Percentiles rank a stretch among this genome's conserved stretches.
Evolutionary conservation across 2,888 invertebrate genomes (phyloP).

Genomic region (Yponomeuta plumbellus): DNA sequence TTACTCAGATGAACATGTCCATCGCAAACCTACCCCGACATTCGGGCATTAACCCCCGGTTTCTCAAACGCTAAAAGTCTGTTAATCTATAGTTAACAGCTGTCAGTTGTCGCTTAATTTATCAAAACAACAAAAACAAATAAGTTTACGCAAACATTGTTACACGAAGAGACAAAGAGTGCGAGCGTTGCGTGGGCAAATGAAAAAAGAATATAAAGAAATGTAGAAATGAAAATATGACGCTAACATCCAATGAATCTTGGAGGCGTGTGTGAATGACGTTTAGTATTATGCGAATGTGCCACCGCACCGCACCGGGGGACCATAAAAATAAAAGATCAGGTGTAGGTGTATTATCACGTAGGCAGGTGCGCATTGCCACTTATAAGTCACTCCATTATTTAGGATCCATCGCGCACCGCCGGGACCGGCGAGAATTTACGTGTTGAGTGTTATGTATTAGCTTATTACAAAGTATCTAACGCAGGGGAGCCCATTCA

Average conservation of each 20-base stretch:
- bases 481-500: not conserved
- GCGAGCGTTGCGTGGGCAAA: not conserved
- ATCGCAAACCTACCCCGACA: no score
- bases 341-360: slow-evolving; percentile 22
- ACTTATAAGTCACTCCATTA: slow-evolving; percentile 16
- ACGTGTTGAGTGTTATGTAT: not conserved
- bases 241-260: slow-evolving; percentile 6
- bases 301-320: slow-evolving; percentile 33
- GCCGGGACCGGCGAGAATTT: slow-evolving; percentile 2
- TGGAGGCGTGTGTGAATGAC: slow-evolving; percentile 28
- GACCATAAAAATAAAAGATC: slow-evolving; percentile 44
- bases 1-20: no score
- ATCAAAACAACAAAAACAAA: no score
- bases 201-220: slow-evolving; percentile 5
- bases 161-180: no score
- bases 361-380: slow-evolving; percentile 7
- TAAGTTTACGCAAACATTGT: no score
- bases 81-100: no score
- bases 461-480: not conserved
- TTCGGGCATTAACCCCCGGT: no score
- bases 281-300: slow-evolving; percentile 38
- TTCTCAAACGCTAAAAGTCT: no score
- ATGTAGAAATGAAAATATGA: not conserved
- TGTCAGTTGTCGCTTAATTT: no score
- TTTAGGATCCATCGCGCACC: slow-evolving; percentile 10